Percentiles rank a stretch among this genome's conserved stretches.
phyloP scores from a whole-genome alignment of 1,140 invertebrate species.

The Ips typographus region DNA sequence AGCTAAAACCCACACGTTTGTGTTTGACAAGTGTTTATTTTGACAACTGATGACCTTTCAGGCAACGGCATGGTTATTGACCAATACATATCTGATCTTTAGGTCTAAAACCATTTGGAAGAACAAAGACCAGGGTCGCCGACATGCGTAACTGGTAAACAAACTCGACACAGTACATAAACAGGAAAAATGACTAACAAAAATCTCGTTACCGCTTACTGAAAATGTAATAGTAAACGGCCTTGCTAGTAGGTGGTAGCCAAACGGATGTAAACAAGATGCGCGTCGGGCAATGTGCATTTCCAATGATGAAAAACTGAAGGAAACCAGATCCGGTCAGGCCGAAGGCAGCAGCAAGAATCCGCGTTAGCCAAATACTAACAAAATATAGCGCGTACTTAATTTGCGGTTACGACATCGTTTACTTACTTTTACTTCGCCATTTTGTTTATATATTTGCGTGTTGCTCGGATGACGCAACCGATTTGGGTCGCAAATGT shows the following conservation, averaged over 20 bases:
- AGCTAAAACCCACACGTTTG: no score
- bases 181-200: constrained; percentile 22
- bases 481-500: not conserved
- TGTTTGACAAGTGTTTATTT: no score
- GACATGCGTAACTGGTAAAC: not conserved
- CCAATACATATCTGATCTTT: no score
- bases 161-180: not conserved
- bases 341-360: not conserved
- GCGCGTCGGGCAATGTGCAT: not conserved
- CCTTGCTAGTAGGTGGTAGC: constrained; percentile 5
- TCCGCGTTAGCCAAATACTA: not conserved
- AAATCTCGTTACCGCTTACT: not conserved
- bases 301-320: not conserved
- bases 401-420: not conserved
- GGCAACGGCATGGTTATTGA: no score
- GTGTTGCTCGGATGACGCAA: not conserved
- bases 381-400: no score
- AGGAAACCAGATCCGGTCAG: not conserved
- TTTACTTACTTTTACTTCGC: not conserved
- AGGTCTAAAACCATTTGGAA: not conserved
- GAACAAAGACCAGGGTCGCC: constrained; percentile 3
- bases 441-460: not conserved
- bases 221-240: constrained; percentile 3
- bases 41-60: no score
- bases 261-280: constrained; percentile 9